Evolutionary conservation across 2,113 vertebrate species (phyloP), one percentile per base, ranked within the genome.

Genomic region (Vimba vimba): DNA sequence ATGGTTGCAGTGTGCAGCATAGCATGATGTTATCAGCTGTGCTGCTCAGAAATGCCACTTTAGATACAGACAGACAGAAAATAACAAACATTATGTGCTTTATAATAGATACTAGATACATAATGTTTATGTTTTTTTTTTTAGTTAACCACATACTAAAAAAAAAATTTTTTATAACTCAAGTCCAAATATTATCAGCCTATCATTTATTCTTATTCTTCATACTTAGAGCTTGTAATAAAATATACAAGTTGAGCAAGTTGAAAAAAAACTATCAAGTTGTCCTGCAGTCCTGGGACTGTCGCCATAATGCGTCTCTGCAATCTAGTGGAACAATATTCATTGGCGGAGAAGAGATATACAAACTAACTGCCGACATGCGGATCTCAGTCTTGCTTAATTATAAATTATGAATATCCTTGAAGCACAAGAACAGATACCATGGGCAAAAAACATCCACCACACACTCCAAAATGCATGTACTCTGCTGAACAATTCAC

Each of bases 1-100:
- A 86, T 77, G 79, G 27, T 45, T 57, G 85, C 85, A 86, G 30
- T 76, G 60, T 60, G 62, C 36, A 60, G 64, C 19, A 59, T 73
- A 60, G 66, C 57, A 73, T 82, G 47, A n/a, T 69, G 64, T 52
- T 52, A 82, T 55, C 62, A 55, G 64, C 45, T 68, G 60, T 69
- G 43, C 39, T 45, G 39, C 79, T 47, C 39, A 45, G 13, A 66
- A 30, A 81, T 50, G 36, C 39, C 39, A 66, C 33, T 68, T 82
- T 23, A 82, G 4, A 60, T 66, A 27, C n/a, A 47, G 45, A 27
- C n/a, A 47, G 45, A 19, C n/a, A 81, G 23, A 47, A 59, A 8
- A 59, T 36, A 33, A 47, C 13, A 25, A 75, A 75, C 47, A 23
- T 47, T 47, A 45, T 23, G 69, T 45, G 4, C 21, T 45, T 45